Percentiles rank a stretch among this genome's conserved stretches.
These are phyloP conservation scores for Coremacera marginata DNA, from an alignment of 2,888 invertebrate species.

Conservation along the genomic window DNA sequence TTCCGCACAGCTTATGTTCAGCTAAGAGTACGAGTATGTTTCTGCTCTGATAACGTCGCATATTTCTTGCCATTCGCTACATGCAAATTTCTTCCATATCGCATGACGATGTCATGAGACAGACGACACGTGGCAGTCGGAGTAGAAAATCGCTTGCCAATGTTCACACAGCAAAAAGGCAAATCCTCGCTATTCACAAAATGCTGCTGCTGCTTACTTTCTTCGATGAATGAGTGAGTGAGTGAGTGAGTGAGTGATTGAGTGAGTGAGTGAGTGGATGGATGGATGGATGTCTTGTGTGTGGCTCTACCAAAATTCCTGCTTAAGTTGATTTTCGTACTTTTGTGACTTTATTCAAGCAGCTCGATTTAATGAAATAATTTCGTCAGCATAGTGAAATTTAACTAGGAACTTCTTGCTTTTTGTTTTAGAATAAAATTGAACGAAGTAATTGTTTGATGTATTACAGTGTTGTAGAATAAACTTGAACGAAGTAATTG, in stretches of 20 bases:
- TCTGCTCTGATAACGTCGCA: constrained; percentile 51
- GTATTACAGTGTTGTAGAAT: no score
- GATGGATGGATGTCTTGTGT: background rate
- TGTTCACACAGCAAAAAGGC: constrained; percentile 19
- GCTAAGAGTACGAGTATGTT: constrained; percentile 33
- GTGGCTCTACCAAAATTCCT: background rate
- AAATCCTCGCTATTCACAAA: background rate
- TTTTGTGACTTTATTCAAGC: background rate
- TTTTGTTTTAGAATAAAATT: no score
- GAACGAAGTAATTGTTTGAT: no score
- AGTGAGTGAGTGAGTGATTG: background rate
- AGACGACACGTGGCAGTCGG: constrained; percentile 44
- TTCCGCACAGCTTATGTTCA: background rate
- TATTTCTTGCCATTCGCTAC: constrained; percentile 46
- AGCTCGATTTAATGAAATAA: no score
- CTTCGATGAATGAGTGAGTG: background rate
- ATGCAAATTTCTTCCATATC: constrained; percentile 34
- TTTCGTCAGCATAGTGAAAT: no score
- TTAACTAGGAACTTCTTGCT: no score
- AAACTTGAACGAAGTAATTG: no score
- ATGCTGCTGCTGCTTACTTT: background rate
- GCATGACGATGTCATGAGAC: background rate
- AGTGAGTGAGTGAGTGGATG: background rate
- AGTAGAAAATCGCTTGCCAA: constrained; percentile 49
- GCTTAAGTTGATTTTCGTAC: background rate